These are phyloP conservation scores for Anolis apletophallus DNA, from an alignment of 2,797 vertebrate genomes.

Conservation along the genomic window DNA sequence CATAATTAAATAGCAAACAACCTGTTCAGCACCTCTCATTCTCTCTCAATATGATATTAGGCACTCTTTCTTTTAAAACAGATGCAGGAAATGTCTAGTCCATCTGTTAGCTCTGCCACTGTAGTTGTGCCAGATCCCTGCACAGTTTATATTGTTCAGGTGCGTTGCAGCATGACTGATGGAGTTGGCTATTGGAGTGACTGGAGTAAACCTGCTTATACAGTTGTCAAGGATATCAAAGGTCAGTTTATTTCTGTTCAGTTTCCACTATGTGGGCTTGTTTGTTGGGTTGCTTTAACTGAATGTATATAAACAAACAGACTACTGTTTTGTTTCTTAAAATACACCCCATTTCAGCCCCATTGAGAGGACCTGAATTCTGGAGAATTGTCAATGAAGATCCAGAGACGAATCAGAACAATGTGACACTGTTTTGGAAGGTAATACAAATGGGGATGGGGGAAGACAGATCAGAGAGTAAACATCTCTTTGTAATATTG, in stretches of 20 bases:
- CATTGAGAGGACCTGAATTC: conserved; percentile 89
- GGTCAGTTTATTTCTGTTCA: conserved; percentile 72
- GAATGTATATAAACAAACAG: not conserved
- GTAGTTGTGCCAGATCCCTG: conserved; percentile 81
- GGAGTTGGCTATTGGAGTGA: conserved; percentile 87
- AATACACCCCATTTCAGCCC: conserved; percentile 77
- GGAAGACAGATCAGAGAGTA: conserved; percentile 17
- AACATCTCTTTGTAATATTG: not conserved
- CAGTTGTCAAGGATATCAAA: conserved; percentile 81
- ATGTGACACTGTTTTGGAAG: conserved; percentile 90
- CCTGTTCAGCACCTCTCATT: not conserved
- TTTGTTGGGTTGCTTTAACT: not conserved
- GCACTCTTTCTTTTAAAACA: conserved; percentile 61
- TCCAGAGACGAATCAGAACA: conserved; percentile 76
- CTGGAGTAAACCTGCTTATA: conserved; percentile 84
- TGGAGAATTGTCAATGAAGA: conserved; percentile 86
- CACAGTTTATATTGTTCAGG: conserved; percentile 79
- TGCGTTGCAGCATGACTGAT: conserved; percentile 80
- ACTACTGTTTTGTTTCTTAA: not conserved
- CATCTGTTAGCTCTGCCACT: conserved; percentile 57
- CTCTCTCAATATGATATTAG: not conserved
- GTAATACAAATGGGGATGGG: conserved; percentile 72
- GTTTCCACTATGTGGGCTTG: not conserved
- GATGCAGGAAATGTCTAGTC: conserved; percentile 72
- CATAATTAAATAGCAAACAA: not conserved